A percentile compares a stretch with the other conserved stretches of the same genome.
These are phyloP conservation scores for Equus przewalskii DNA, from an alignment of 2,113 vertebrate species.

Conservation along the genomic window DNA sequence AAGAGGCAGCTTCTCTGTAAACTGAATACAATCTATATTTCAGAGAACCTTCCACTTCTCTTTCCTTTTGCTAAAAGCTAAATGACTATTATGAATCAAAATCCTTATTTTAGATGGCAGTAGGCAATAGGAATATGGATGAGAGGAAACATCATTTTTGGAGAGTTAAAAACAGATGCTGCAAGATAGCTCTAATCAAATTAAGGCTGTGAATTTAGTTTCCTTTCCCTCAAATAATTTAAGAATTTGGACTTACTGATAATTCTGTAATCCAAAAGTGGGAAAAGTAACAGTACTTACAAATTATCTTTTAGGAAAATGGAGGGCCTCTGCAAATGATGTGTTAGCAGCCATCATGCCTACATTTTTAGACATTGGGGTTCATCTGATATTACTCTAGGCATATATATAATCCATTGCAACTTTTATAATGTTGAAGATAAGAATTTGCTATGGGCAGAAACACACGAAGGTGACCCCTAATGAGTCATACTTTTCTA, in stretches of 20 bases:
- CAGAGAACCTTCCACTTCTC: background rate
- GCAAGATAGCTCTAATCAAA: background rate
- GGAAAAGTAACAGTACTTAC: background rate
- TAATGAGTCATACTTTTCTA: background rate
- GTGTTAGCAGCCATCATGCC: background rate
- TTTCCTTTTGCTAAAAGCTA: background rate
- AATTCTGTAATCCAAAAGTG: background rate
- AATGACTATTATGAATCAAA: background rate
- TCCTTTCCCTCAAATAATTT: background rate
- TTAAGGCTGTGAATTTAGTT: background rate
- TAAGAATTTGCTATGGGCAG: constrained; percentile 66
- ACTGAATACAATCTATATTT: background rate
- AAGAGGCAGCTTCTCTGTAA: background rate
- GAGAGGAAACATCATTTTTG: background rate
- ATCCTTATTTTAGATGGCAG: background rate
- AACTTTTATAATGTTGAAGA: constrained; percentile 61
- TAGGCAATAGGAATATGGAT: background rate
- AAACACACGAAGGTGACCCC: background rate
- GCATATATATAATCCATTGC: background rate
- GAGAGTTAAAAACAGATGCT: background rate
- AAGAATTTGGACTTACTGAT: background rate
- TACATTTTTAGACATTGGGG: background rate
- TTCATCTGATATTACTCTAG: background rate
- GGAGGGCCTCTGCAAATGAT: background rate
- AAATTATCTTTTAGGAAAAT: background rate